Base-by-base conservation (phyloP, 1,140 invertebrate genomes). In the Drosophila sulfurigaster region DNA sequence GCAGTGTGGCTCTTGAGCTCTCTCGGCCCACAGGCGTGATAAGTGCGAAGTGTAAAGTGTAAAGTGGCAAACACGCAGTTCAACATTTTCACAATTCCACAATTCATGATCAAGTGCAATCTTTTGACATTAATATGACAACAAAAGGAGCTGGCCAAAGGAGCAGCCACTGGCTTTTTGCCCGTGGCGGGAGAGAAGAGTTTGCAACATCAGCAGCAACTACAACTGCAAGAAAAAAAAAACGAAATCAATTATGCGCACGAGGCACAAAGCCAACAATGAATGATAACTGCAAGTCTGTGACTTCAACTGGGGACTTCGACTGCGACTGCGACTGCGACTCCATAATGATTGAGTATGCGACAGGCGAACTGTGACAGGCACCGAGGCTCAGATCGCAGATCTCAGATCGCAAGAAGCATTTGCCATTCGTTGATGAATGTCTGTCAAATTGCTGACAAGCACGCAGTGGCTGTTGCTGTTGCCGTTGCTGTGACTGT, bases 21-120 rank as follows among this genome's bases (percentile, higher is more conserved):
- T 16, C 15, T 25, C 60, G 60, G 48, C 79, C 75, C 80, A 82
- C 79, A 63, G 79, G 43, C 15, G 46, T 43, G 54, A 57, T 41
- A 45, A 67, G 62, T 77, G 78, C 25, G 52, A 60, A 63, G 67
- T 70, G 72, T 76, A 74, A 60, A 63, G 67, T 70, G 72, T 76
- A 74, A 88, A 87, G 82, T 87, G 83, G 83, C 80, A 88, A 88
- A 88, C 83, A 87, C 72, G 82, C 79, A 69, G 51, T 71, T 70
- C 41, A 51, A 43, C 60, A 52, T 51, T 74, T 57, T 45, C 59
- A 28, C 72, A 63, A 49, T 69, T 73, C 60, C 60, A 78, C 78
- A 88, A 89, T 88, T 89, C 85, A 89, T 89, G 85, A 89, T 89
- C 85, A 89, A 89, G 85, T 89, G 85, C 78, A 89, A 89, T 89